Evolutionary conservation across 2,113 vertebrate genomes (phyloP).

Genomic region (Lamprotornis superbus): DNA sequence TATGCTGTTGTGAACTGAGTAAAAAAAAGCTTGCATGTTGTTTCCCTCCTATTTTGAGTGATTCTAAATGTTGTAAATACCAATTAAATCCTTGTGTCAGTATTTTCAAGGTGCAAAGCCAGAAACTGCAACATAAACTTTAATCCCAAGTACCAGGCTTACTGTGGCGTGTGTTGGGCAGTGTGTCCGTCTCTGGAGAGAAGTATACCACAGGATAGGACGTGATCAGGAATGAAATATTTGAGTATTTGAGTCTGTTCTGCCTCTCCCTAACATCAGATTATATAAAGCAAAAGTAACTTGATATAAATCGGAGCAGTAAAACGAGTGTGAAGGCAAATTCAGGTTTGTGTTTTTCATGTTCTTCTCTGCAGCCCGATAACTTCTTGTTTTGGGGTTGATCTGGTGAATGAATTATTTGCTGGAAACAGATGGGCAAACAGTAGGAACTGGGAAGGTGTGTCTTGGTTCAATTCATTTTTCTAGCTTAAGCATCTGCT

Average conservation of each 20-base stretch:
- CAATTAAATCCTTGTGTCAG: background rate
- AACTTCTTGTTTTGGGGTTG: background rate
- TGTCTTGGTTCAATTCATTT: background rate
- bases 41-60: background rate
- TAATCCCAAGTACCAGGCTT: background rate
- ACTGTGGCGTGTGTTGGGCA: too few relatives aligned
- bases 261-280: background rate
- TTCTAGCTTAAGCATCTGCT: background rate
- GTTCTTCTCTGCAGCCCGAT: background rate
- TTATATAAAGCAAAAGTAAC: background rate
- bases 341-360: background rate
- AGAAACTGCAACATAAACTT: background rate
- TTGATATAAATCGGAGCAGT: background rate
- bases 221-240: background rate
- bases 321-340: background rate
- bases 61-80: background rate
- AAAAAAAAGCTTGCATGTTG: accelerated
- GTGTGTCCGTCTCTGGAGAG: accelerated
- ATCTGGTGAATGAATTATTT: background rate
- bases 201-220: background rate
- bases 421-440: background rate
- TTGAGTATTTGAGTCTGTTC: background rate
- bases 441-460: background rate
- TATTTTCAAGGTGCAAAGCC: background rate
- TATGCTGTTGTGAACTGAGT: background rate